Evolutionary conservation across 2,113 vertebrate genomes (phyloP), one percentile per base, ranked within the genome.

Genomic region (Polyodon spathula): DNA sequence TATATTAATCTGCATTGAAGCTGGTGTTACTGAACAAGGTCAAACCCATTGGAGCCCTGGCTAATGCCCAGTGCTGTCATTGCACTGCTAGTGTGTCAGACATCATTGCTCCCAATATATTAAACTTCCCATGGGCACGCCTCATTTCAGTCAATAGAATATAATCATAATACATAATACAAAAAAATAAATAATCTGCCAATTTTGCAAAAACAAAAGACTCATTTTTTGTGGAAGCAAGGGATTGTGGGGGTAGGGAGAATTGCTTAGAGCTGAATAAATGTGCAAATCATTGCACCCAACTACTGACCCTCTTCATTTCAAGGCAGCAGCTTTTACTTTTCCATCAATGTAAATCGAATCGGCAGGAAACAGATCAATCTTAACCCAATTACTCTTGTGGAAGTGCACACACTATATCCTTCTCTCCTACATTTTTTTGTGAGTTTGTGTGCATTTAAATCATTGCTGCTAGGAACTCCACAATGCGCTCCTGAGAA

Each of bases 341-440:
- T 62, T 68, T 73, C 67, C 80, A 76, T 87, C 78, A 72, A 72
- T 79, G 73, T 80, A 83, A 89, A 84, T 83, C 79, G 87, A 83
- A 77, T 86, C 86, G 79, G 66, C 75, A 65, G 80, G 75, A 74
- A 66, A 78, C 77, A 72, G 79, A 84, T 85, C 80, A 80, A 78
- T 87, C 78, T 74, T 78, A 81, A 88, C 82, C 81, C 73, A 78
- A 83, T 85, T 83, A 71, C 69, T 69, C 59, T 57, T 80, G 73
- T 71, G 76, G 73, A 76, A 73, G 74, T 58, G 40, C 67, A 57
- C 51, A 41, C 61, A 70, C 77, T 77, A 66, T 41, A 71, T 71
- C 72, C 54, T 77, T 73, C 76, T 64, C 67, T 78, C 78, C 76
- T 46, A 10, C 44, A 79, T 73, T 73, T 78, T 85, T 82, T 81